Evolutionary conservation across 2,888 invertebrate genomes (phyloP).

Genomic region (Platypus cylindrus): DNA sequence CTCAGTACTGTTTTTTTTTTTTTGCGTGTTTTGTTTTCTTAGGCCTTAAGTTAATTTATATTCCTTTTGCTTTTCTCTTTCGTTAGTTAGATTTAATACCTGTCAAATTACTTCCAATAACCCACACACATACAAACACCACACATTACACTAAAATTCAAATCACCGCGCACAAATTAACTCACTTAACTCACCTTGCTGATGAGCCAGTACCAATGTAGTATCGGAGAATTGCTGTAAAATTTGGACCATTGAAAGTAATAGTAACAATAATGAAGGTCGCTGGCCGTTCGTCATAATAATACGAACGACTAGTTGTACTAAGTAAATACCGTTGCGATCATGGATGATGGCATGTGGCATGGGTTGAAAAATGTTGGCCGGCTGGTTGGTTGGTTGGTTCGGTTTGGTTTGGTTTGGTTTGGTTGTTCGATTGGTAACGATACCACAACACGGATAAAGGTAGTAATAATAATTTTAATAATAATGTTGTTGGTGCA

Average conservation of each 20-base stretch:
- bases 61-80: no score
- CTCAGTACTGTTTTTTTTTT: no score
- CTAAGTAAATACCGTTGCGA: conserved; percentile 15
- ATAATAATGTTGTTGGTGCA: no score
- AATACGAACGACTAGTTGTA: conserved; percentile 14
- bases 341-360: conserved; percentile 13
- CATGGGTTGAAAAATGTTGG: no score
- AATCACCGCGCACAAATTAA: not conserved
- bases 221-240: conserved; percentile 25
- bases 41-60: no score
- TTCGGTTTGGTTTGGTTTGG: no score
- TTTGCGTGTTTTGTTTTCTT: no score
- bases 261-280: conserved; percentile 24
- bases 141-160: conserved; percentile 7
- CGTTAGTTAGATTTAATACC: no score
- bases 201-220: conserved; percentile 25
- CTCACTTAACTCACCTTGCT: conserved; percentile 19
- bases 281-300: conserved; percentile 11
- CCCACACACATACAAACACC: conserved; percentile 1
- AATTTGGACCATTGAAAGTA: conserved; percentile 18
- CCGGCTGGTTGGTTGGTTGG: no score
- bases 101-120: not conserved
- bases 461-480: no score
- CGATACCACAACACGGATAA: no score
- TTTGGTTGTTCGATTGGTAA: no score